Conservation (phyloP, 2,113 vertebrate species). For the Grallaria varia region DNA sequence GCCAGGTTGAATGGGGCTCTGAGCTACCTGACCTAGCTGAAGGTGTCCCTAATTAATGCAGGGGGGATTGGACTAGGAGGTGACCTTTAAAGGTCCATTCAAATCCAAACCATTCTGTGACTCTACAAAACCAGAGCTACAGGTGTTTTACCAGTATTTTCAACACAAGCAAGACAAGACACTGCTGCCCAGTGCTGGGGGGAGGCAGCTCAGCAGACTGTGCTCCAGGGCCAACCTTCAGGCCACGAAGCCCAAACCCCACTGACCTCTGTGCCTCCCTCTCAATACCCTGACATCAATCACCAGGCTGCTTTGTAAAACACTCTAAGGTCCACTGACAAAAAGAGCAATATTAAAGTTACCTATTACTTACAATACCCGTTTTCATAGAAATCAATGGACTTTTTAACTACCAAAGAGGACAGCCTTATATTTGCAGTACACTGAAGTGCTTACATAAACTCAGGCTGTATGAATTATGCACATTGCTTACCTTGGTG, state of each 20-base stretch:
- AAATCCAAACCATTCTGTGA: background rate
- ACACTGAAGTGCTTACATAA: background rate
- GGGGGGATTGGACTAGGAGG: background rate
- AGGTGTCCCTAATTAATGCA: background rate
- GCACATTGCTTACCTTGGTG: constrained; percentile 25
- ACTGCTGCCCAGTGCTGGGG: background rate
- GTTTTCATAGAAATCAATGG: background rate
- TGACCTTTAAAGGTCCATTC: background rate
- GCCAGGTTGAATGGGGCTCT: background rate
- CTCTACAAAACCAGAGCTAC: background rate
- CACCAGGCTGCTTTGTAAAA: background rate
- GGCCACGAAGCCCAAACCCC: background rate
- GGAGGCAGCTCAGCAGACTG: background rate
- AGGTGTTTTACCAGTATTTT: background rate
- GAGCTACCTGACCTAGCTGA: background rate
- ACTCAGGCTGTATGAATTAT: constrained; percentile 6
- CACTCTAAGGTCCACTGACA: background rate
- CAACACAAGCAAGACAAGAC: background rate
- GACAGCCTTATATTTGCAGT: background rate
- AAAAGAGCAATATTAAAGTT: background rate
- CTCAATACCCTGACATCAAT: background rate
- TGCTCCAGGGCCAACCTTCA: background rate
- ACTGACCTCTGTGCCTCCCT: background rate
- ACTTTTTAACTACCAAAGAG: background rate
- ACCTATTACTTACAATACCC: background rate